phyloP scores from a whole-genome alignment of 2,888 invertebrate genomes.

The Athalia rosae region DNA sequence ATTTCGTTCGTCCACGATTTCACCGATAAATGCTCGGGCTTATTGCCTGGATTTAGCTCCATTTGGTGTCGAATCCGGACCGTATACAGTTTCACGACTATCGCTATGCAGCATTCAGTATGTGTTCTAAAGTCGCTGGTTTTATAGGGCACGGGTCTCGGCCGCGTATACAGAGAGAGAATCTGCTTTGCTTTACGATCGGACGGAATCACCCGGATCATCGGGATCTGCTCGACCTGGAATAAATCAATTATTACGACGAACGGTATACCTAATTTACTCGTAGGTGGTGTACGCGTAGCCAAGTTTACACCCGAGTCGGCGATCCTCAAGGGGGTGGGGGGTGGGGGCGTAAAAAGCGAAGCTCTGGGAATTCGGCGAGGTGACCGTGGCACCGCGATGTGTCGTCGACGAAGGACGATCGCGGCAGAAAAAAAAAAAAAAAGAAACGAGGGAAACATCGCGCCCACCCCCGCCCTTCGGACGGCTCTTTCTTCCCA shows the following conservation, averaged over 20 bases:
- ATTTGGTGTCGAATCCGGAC: not conserved
- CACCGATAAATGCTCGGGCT: no score
- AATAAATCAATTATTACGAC: conserved; percentile 20
- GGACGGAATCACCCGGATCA: conserved; percentile 4
- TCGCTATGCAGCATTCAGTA: not conserved
- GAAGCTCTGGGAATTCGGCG: not conserved
- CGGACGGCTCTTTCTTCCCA: conserved; percentile 23
- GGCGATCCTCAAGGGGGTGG: not conserved
- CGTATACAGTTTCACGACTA: not conserved
- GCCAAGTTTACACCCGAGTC: not conserved
- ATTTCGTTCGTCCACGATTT: no score
- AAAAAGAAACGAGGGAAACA: conserved; percentile 18
- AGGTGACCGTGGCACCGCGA: not conserved
- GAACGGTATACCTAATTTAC: not conserved
- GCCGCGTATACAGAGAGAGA: conserved; percentile 16
- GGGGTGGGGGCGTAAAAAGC: no score
- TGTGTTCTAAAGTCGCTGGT: not conserved
- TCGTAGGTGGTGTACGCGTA: not conserved
- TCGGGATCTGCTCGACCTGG: not conserved
- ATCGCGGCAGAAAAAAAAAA: not conserved
- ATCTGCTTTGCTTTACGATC: conserved; percentile 13
- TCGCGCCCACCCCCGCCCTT: conserved; percentile 35
- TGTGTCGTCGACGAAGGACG: conserved; percentile 26
- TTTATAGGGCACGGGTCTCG: conserved; percentile 2
- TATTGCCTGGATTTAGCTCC: no score